A percentile compares a stretch with the other conserved stretches of the same genome.
Conservation (phyloP, 1,140 invertebrate genomes). For the Zelostemma sp. region DNA sequence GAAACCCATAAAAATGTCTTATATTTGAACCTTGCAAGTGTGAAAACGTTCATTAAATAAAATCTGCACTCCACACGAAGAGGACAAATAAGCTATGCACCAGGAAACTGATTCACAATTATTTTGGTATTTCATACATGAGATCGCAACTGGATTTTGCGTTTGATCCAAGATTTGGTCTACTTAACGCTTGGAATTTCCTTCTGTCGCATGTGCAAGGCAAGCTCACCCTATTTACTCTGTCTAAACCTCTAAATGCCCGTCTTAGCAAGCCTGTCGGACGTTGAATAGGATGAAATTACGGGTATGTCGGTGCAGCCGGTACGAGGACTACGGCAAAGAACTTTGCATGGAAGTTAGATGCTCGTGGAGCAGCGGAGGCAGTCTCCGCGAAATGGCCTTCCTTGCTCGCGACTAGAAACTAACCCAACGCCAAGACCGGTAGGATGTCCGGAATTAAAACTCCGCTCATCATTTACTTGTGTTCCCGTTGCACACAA, state of each 20-base stretch:
- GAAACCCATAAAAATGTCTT: too few species aligned
- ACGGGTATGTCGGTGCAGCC: conserved; percentile 24
- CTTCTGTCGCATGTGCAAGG: conserved; percentile 1
- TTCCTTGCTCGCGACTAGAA: conserved; percentile 1
- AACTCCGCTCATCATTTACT: conserved; percentile 37
- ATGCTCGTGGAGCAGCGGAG: conserved; percentile 19
- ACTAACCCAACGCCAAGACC: conserved; percentile 1
- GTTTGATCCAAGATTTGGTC: conserved; percentile 29
- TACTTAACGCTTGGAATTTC: conserved; percentile 30
- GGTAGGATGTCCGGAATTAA: conserved; percentile 27
- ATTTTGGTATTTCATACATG: background rate
- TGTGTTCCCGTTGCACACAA: conserved; percentile 26
- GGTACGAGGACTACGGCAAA: conserved; percentile 11
- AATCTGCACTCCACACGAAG: background rate
- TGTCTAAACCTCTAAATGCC: conserved; percentile 28
- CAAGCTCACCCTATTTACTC: conserved; percentile 16
- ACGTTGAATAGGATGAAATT: conserved; percentile 30
- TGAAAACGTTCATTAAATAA: too few species aligned
- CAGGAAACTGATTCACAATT: too few species aligned
- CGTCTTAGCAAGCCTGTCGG: conserved; percentile 12
- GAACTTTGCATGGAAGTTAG: conserved; percentile 25
- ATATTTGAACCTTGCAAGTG: too few species aligned
- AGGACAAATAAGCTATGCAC: too few species aligned
- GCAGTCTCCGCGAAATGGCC: conserved; percentile 6
- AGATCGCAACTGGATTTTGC: conserved; percentile 8